Base-by-base conservation (phyloP, 2,113 vertebrate genomes). In the Myodes glareolus region DNA sequence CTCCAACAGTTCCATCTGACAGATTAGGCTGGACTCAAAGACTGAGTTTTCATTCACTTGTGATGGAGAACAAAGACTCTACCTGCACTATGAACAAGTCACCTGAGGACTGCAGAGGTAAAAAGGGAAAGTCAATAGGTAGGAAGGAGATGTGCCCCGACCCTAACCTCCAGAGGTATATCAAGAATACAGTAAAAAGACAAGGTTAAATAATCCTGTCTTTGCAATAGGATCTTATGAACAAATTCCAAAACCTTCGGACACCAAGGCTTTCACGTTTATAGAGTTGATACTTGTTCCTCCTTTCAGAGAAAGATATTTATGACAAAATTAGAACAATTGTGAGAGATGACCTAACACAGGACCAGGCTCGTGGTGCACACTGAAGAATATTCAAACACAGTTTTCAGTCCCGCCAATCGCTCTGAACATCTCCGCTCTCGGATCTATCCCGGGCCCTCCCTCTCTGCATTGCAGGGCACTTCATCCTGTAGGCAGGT, bases 1-100 rank as follows among this genome's bases (percentile, higher is more conserved):
- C 2, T 16, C 89, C 91, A 63, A 47, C 58, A 84, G 80, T 92
- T 94, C 45, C 77, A 67, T 85, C 76, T 91, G 67, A 98, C 92
- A 84, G 31, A 81, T 89, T 87, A n/a, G 19, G 19, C 70, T 68
- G 21, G 52, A 88, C 78, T 91, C 31, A 58, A 86, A 85, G 68
- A 68, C 39, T 12, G 1, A 31, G 42, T 75, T 87, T 96, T 87
- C 73, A 73, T 4, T 23, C 39, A 47, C 33, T 94, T 67, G 58
- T 33, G 14, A 47, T 67, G 27, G 47, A 87, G 8, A 65, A 55
- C n/a, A 76, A 25, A 92, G 16, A 58, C 27, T 39, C 45, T n/a
- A 33, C 42, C 47, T 75, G 1, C 55, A 6, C 61, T 61, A 19
- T 73, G 65, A 19, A 91, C 21, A 65, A 45, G 33, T 55, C 29